Percentiles rank a stretch among this genome's conserved stretches.
Evolutionary conservation across 2,113 vertebrate genomes (phyloP).

Genomic region (Tachuris rubrigastra): DNA sequence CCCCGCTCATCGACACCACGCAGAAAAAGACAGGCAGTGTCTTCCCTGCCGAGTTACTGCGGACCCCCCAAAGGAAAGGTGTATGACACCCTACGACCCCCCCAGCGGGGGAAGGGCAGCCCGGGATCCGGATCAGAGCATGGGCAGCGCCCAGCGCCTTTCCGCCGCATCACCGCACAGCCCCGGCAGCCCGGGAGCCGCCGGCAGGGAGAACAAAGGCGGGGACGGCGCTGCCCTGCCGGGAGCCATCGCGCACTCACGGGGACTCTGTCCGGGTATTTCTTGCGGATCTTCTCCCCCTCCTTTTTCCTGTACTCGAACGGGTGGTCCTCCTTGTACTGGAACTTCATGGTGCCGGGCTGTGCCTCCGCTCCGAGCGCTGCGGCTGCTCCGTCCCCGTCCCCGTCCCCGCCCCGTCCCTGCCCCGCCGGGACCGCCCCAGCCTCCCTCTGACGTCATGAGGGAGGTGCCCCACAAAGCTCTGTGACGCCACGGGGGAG

Average conservation of each 20-base stretch:
- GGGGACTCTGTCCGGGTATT: constrained; percentile 80
- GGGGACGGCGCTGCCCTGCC: not conserved
- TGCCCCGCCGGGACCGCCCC: too few species aligned
- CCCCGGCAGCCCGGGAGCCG: too few species aligned
- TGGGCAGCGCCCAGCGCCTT: too few species aligned
- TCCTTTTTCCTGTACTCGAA: constrained; percentile 85
- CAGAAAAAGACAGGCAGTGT: not conserved
- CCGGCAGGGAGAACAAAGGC: not conserved
- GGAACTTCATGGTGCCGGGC: constrained; percentile 76
- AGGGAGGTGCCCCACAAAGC: not conserved
- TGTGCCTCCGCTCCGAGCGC: not conserved
- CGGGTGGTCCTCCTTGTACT: constrained; percentile 83
- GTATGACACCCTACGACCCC: not conserved
- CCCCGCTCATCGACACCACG: not conserved
- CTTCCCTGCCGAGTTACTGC: not conserved
- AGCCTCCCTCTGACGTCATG: not conserved
- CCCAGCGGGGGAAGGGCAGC: too few species aligned
- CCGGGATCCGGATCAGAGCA: not conserved
- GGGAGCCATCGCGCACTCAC: constrained; percentile 56
- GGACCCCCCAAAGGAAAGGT: not conserved
- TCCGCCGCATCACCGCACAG: too few species aligned
- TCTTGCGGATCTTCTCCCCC: constrained; percentile 83
- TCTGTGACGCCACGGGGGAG: not conserved
- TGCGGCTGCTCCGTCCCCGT: not conserved
- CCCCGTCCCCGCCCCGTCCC: not conserved